Conservation (phyloP, 2,888 invertebrate species). For the Oscheius sp. region DNA sequence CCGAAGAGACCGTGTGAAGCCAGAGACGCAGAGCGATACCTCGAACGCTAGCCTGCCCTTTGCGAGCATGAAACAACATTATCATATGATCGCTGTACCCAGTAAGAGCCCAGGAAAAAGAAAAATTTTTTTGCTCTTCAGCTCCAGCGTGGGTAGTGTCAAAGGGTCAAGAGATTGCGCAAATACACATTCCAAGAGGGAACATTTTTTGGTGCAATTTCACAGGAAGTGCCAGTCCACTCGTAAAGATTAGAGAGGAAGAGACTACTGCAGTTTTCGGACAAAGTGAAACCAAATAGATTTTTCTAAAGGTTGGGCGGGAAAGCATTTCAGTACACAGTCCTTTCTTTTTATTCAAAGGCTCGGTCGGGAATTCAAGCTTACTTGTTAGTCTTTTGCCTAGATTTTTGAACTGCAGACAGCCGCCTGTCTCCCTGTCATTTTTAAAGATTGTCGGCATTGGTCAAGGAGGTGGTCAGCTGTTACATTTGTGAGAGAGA, state of each 20-base stretch:
- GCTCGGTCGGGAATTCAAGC: background rate
- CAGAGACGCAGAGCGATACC: slow-evolving; percentile 28
- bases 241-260: too few relatives aligned
- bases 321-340: background rate
- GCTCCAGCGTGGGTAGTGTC: too few relatives aligned
- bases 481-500: slow-evolving; percentile 13
- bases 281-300: slow-evolving; percentile 1
- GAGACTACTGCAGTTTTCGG: background rate
- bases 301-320: background rate
- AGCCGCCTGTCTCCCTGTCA: background rate
- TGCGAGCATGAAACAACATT: slow-evolving; percentile 13
- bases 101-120: too few relatives aligned
- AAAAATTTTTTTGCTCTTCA: too few relatives aligned
- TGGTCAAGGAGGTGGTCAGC: slow-evolving; percentile 25
- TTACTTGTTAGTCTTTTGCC: background rate
- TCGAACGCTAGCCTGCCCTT: slow-evolving; percentile 19
- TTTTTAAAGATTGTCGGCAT: slow-evolving; percentile 2
- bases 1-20: slow-evolving; percentile 23
- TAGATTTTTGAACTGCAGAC: background rate
- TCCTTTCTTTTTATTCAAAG: background rate
- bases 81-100: slow-evolving; percentile 18
- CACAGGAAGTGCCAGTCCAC: too few relatives aligned
- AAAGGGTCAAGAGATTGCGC: too few relatives aligned
- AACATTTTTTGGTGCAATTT: too few relatives aligned
- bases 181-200: too few relatives aligned